Evolutionary conservation across 1,140 invertebrate genomes (phyloP), one percentile per base, ranked within the genome.

Genomic region (Drusus annulatus): DNA sequence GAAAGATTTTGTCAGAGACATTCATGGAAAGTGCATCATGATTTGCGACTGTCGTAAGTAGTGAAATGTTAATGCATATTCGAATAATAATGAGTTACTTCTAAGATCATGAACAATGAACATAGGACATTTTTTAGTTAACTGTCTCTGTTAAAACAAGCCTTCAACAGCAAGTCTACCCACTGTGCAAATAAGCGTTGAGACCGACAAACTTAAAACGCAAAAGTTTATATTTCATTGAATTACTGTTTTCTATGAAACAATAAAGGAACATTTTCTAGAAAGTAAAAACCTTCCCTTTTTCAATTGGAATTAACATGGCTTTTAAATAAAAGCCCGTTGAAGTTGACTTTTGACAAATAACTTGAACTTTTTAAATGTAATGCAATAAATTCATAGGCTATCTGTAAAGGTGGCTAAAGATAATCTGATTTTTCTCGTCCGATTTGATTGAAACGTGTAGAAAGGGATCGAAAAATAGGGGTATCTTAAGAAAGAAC

Each of bases 1-100:
- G 36, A 13, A 19, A 10, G 78, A 65, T 23, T 82, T 51, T n/a
- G 74, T 82, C 21, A 65, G 21, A 10, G 21, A 56, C 17, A 52
- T 36, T 15, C n/a, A 54, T 7, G 62, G 58, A 50, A 76, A 81
- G 15, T 81, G 81, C 31, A 69, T 81, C 15, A 17, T 56, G 5
- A 69, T 36, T 1, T 10, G 10, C 10, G 25, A 73, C 17, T 76
- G 74, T 62, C 74, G 74, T 76, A 50, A 50, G 58, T 63, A 71
- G 19, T 51, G 16, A 17, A 15, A 1, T 63, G 0, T 28, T 63
- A 0, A 21, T 63, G 13, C 23, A 2, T 28, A 28, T 63, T 23
- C 6, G 23, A 6, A 25, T 1, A 28, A 28, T 6, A 10, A 63
- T 7, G 16, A 16, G 60, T 0, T 21, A 23, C 5, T 63, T 21